Evolutionary conservation across 92 coral and sea anemone genomes (phyloP), one percentile per base, ranked within the genome.

Genomic region (Heteractis magnifica): DNA sequence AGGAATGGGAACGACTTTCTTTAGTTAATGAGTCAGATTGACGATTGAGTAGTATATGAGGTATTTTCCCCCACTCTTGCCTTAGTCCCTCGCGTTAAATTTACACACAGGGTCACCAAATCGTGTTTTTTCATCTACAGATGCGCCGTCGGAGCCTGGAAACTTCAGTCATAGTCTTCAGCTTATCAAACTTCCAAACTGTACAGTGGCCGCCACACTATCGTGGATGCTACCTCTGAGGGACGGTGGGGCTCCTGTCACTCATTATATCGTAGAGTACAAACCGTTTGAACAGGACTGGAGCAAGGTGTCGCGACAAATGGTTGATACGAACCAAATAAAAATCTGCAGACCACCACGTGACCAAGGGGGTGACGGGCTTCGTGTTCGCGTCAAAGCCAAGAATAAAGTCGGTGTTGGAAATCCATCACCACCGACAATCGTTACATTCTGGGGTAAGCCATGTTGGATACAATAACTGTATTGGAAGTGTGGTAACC

Each of bases 71-170:
- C 5, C 49, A 53, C 62, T 49, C 18, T 49, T 16, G 49, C 19
- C 48, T 14, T 68, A 26, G 73, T 68, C 20, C 62, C 34, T 55
- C 13, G 12, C 58, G 51, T 76, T 19, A 14, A 49, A 10, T 12
- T 76, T n/a, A 15, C 15, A 48, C 58, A 76, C 58, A 51, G 79
- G 62, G 56, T 49, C 49, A 55, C 56, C 48, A 9, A 51, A 3
- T 10, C 12, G 19, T 51, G 51, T 77, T 51, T 59, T 56, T 72
- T 51, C 20, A 15, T 80, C 75, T 19, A 9, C 71, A 90, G 93
- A 80, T 52, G 80, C 86, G 56, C 93, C 91, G 19, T 87, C 93
- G 4, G 93, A 90, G 23, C 91, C 93, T 49, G 70, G 78, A 14
- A 87, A 87, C 79, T 72, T 90, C 56, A 87, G 81, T 10, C 84